Conservation (phyloP, 2,888 invertebrate genomes). For the Timema cristinae region DNA sequence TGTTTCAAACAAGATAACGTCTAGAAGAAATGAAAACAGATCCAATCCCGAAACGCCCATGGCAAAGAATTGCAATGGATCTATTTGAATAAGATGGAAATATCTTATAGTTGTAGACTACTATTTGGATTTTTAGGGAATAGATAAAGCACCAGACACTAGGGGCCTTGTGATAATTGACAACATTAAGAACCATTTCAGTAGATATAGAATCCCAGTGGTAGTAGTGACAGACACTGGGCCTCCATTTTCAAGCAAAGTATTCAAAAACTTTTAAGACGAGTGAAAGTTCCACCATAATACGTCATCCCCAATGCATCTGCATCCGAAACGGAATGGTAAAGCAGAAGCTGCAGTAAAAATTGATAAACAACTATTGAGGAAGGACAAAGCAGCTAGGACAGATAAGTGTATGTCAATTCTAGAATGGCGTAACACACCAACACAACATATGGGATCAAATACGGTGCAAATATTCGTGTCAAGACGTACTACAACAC, state of each 20-base stretch:
- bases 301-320: not conserved
- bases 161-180: not conserved
- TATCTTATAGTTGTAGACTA: not conserved
- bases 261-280: not conserved
- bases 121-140: not conserved
- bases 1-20: not conserved
- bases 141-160: not conserved
- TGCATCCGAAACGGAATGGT: not conserved
- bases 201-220: not conserved
- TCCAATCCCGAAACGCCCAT: not conserved
- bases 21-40: not conserved
- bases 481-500: not conserved
- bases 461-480: not conserved
- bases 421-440: not conserved
- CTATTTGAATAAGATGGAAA: not conserved
- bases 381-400: not conserved
- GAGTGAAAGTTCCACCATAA: not conserved
- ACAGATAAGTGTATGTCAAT: not conserved
- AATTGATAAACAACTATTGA: not conserved
- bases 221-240: not conserved
- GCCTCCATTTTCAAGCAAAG: not conserved
- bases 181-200: not conserved
- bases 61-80: not conserved
- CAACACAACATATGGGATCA: not conserved
- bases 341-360: constrained; percentile 1